A percentile compares a stretch with the other conserved stretches of the same genome.
Conservation (phyloP, 2,888 invertebrate species). For the Fabriciana adippe region DNA sequence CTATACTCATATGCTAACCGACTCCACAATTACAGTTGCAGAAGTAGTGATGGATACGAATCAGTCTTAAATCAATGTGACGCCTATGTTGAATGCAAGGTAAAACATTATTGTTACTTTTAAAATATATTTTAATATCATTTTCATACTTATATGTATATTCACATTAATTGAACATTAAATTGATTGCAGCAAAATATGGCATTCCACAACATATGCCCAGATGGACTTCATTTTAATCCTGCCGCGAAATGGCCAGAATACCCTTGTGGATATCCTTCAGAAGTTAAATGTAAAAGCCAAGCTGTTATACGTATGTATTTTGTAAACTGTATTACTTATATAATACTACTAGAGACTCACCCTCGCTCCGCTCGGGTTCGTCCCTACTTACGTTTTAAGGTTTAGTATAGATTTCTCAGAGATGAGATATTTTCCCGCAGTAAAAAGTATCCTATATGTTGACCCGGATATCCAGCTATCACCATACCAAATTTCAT, state of each 20-base stretch:
- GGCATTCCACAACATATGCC: conserved; percentile 85
- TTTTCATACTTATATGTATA: not conserved
- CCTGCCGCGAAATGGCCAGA: conserved; percentile 83
- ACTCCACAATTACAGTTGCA: conserved; percentile 34
- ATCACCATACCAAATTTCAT: too few relatives aligned
- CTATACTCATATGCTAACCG: conserved; percentile 6
- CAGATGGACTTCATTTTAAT: conserved; percentile 90
- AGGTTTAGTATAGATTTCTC: too few relatives aligned
- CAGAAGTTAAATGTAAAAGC: conserved; percentile 29
- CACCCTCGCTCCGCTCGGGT: too few relatives aligned
- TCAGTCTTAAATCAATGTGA: conserved; percentile 85
- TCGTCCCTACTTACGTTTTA: too few relatives aligned
- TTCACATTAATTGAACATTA: conserved; percentile 1
- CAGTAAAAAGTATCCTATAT: too few relatives aligned
- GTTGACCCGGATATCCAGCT: too few relatives aligned
- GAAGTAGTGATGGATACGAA: conserved; percentile 60
- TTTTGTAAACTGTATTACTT: not conserved
- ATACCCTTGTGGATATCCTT: conserved; percentile 89
- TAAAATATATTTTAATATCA: not conserved
- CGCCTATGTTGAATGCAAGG: conserved; percentile 84
- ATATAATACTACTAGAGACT: too few relatives aligned
- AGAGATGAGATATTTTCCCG: too few relatives aligned
- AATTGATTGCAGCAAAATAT: conserved; percentile 74
- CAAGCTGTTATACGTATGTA: conserved; percentile 26
- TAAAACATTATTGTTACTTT: conserved; percentile 35